Evolutionary conservation across 2,888 invertebrate species (phyloP).

Genomic region (Pseudococcus jackbeardsleyi): DNA sequence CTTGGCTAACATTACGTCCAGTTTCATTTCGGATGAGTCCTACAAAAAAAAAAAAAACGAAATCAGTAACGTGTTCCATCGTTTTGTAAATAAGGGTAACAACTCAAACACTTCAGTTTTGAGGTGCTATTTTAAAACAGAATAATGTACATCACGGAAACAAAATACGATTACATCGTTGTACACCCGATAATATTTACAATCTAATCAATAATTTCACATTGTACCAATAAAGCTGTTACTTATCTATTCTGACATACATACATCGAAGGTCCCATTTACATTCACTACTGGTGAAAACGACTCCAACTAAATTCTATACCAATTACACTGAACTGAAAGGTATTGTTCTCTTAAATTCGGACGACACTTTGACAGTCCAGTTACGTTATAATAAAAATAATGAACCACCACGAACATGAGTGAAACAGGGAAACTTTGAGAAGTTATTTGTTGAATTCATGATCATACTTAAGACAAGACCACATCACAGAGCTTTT

Average conservation of each 20-base stretch:
- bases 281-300: not conserved
- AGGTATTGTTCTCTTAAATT: not conserved
- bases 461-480: not conserved
- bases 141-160: too few relatives aligned
- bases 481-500: not conserved
- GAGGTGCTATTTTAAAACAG: too few relatives aligned
- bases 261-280: not conserved
- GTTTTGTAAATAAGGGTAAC: too few relatives aligned
- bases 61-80: not conserved
- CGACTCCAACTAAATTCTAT: not conserved
- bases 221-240: not conserved
- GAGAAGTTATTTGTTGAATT: not conserved
- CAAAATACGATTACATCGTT: too few relatives aligned
- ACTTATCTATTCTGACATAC: not conserved
- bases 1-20: slow-evolving; percentile 1
- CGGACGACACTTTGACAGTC: not conserved
- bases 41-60: not conserved
- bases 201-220: not conserved
- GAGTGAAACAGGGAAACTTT: not conserved
- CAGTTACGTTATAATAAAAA: not conserved
- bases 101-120: too few relatives aligned
- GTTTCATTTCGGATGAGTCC: not conserved
- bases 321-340: not conserved
- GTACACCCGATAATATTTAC: not conserved
- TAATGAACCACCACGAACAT: not conserved